Evolutionary conservation across 2,888 invertebrate species (phyloP).

Genomic region (Caenorhabditis doughertyi): DNA sequence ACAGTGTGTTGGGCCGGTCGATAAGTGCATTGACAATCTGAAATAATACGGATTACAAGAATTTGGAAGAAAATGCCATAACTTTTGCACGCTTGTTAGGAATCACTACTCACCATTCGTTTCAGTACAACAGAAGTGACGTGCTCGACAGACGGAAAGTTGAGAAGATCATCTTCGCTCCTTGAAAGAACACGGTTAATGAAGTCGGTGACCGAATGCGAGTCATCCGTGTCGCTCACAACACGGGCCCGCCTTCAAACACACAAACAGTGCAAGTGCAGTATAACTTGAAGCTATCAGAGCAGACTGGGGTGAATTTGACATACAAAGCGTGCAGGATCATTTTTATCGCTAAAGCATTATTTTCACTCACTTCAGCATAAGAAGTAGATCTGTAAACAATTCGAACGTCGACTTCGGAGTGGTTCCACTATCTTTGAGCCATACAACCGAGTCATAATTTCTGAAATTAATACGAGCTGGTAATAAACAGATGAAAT

Average conservation of each 20-base stretch:
- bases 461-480: slow-evolving; percentile 17
- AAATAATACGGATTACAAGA: too few species aligned
- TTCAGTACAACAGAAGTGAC: slow-evolving; percentile 59
- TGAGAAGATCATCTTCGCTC: slow-evolving; percentile 61
- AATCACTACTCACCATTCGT: slow-evolving; percentile 49
- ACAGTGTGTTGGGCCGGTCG: slow-evolving; percentile 65
- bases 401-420: slow-evolving; percentile 48
- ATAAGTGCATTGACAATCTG: slow-evolving; percentile 67
- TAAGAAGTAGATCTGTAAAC: slow-evolving; percentile 64
- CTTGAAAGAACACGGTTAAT: slow-evolving; percentile 56
- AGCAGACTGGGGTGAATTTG: too few species aligned
- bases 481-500: neutral
- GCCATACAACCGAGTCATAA: slow-evolving; percentile 60
- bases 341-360: too few species aligned
- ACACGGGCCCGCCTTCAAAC: slow-evolving; percentile 45
- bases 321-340: too few species aligned
- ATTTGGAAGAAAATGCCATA: too few species aligned
- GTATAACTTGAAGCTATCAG: neutral
- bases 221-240: slow-evolving; percentile 58
- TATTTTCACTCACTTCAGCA: slow-evolving; percentile 59
- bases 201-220: slow-evolving; percentile 49
- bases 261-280: slow-evolving; percentile 17
- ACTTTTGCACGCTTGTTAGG: neutral
- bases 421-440: slow-evolving; percentile 42
- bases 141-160: slow-evolving; percentile 56